These are phyloP conservation scores for Hydrophis major DNA, from an alignment of 2,797 vertebrate genomes.

Conservation along the genomic window DNA sequence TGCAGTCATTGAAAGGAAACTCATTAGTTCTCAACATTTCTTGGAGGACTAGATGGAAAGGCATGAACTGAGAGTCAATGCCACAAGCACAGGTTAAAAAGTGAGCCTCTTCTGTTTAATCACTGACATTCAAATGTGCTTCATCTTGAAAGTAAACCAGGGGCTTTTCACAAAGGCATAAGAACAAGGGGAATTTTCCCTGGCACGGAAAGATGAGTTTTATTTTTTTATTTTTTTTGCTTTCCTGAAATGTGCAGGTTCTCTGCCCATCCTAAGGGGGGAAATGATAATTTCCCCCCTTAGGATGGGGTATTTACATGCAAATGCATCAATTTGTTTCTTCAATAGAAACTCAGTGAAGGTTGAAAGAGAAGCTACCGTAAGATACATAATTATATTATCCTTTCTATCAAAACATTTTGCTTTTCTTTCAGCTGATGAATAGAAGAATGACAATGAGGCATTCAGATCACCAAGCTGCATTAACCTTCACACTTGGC, in stretches of 20 bases:
- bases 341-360: conserved; percentile 29
- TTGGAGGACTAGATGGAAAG: not conserved
- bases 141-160: not conserved
- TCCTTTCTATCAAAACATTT: conserved; percentile 24
- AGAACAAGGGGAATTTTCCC: not conserved
- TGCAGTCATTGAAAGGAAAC: not conserved
- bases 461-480: conserved; percentile 33
- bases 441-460: conserved; percentile 42
- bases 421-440: conserved; percentile 15
- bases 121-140: not conserved
- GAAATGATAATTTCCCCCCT: conserved; percentile 35
- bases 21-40: not conserved
- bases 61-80: accelerated
- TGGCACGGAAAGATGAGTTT: not conserved
- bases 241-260: conserved; percentile 6
- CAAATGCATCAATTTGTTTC: conserved; percentile 58
- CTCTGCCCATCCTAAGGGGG: conserved; percentile 9
- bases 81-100: not conserved
- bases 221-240: not conserved
- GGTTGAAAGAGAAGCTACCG: conserved; percentile 39
- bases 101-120: not conserved
- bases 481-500: not conserved
- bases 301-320: conserved; percentile 55
- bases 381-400: not conserved
- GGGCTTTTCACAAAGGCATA: not conserved